These are phyloP conservation scores for Homarus americanus DNA, from an alignment of 1,140 invertebrate species.

Conservation along the genomic window DNA sequence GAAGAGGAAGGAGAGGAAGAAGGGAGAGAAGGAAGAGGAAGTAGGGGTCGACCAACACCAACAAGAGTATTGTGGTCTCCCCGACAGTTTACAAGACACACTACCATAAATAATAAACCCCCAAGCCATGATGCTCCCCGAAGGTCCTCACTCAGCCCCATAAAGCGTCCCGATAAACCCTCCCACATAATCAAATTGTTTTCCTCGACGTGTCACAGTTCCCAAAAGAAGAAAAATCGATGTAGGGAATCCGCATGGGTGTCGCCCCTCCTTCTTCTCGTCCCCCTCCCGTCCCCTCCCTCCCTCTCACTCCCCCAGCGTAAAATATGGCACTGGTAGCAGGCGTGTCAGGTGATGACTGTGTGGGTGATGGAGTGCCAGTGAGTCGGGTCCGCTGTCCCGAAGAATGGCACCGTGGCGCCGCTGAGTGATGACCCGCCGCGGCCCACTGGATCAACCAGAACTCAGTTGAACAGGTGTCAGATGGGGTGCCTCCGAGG, in stretches of 20 bases:
- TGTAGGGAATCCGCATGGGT: slow-evolving; percentile 44
- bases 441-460: slow-evolving; percentile 20
- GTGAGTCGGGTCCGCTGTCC: slow-evolving; percentile 60
- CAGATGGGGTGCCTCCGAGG: slow-evolving; percentile 4
- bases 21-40: no score
- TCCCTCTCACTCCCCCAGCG: neutral
- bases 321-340: slow-evolving; percentile 70
- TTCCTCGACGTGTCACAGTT: slow-evolving; percentile 55
- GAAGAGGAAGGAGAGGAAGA: no score
- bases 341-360: slow-evolving; percentile 69
- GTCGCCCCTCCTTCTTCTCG: neutral
- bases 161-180: slow-evolving; percentile 51
- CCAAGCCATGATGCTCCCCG: neutral
- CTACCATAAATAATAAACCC: slow-evolving; percentile 23
- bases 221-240: slow-evolving; percentile 66
- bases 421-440: slow-evolving; percentile 54
- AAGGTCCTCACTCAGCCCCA: neutral
- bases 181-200: slow-evolving; percentile 68
- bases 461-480: slow-evolving; percentile 34
- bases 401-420: slow-evolving; percentile 58
- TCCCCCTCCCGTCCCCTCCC: neutral
- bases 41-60: no score
- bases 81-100: neutral
- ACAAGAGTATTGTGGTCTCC: no score
- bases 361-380: slow-evolving; percentile 64